A percentile compares a stretch with the other conserved stretches of the same genome.
These are phyloP conservation scores for Chiroxiphia lanceolata DNA, from an alignment of 2,797 vertebrate species.

Conservation along the genomic window DNA sequence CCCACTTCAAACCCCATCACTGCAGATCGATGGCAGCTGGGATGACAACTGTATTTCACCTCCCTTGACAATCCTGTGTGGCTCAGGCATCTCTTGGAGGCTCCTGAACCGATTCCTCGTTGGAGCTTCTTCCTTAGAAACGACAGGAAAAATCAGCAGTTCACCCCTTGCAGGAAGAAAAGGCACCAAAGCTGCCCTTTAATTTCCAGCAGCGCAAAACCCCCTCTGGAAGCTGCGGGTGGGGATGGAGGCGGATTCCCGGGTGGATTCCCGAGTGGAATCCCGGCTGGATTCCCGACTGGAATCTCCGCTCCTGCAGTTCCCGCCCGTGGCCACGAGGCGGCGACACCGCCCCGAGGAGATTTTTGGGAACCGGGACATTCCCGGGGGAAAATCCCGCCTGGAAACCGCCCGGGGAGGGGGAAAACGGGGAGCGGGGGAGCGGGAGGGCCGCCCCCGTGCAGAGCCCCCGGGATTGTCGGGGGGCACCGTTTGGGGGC, in stretches of 20 bases:
- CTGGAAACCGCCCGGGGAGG: neutral
- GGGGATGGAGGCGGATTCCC: neutral
- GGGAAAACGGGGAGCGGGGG: no score
- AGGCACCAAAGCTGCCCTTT: accelerated
- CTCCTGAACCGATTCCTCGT: neutral
- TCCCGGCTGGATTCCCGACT: no score
- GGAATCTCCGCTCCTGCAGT: neutral
- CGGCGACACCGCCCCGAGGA: neutral
- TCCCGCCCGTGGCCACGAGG: accelerated
- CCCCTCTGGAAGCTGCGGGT: neutral
- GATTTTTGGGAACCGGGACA: neutral
- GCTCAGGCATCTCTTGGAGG: neutral
- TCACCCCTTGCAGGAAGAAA: neutral
- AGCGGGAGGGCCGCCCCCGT: accelerated
- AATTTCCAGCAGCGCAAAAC: neutral
- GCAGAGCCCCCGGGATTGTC: accelerated
- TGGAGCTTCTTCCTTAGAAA: neutral
- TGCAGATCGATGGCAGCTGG: accelerated
- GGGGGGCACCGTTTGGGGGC: no score
- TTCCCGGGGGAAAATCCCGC: neutral
- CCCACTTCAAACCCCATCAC: accelerated
- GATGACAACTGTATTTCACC: accelerated
- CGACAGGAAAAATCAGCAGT: neutral
- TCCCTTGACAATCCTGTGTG: neutral
- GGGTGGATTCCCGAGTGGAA: neutral